A percentile compares a stretch with the other conserved stretches of the same genome.
Evolutionary conservation across 2,888 invertebrate genomes (phyloP).

Genomic region (Stenchaetothrips biformis): DNA sequence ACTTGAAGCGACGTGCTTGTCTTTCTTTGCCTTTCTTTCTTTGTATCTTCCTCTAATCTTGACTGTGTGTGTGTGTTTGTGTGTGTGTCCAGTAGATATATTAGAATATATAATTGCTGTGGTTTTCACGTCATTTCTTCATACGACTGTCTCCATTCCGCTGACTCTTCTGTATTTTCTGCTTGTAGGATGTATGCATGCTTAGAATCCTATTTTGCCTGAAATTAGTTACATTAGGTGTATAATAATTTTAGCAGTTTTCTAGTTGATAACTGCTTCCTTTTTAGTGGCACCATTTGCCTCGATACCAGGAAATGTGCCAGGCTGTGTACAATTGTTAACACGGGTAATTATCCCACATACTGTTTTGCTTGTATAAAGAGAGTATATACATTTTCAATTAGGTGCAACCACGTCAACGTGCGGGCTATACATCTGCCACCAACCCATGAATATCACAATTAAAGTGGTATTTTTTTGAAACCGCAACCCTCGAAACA

Average conservation of each 20-base stretch:
- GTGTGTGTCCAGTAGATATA: neutral
- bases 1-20: too few species aligned
- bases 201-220: neutral
- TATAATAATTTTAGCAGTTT: neutral
- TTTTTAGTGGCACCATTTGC: neutral
- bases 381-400: neutral
- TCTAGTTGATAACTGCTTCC: neutral
- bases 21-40: too few species aligned
- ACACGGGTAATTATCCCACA: neutral
- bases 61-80: neutral
- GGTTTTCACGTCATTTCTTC: constrained; percentile 23
- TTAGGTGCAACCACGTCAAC: constrained; percentile 15
- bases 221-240: neutral
- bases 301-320: neutral
- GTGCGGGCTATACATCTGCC: neutral
- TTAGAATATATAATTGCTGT: neutral
- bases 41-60: too few species aligned
- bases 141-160: constrained; percentile 17
- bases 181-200: neutral
- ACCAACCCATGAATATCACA: too few species aligned
- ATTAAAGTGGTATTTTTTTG: too few species aligned
- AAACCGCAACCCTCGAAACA: too few species aligned
- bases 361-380: too few species aligned
- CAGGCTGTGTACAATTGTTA: neutral
- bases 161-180: neutral